phyloP scores from a whole-genome alignment of 2,888 invertebrate species.

The Hoplodrina ambigua region DNA sequence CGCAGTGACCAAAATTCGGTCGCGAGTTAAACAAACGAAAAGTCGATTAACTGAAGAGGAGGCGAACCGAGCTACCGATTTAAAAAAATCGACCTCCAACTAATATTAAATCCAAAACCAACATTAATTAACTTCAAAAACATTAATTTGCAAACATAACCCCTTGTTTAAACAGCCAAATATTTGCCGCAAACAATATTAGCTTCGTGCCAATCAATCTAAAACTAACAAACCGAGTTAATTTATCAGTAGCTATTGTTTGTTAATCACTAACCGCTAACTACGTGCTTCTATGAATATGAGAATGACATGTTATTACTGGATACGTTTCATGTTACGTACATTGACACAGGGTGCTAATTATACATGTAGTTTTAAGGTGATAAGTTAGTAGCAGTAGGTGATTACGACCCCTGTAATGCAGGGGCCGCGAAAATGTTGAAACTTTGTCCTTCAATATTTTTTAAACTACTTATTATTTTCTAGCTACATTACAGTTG shows the following conservation, averaged over 20 bases:
- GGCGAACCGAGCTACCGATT: too few species aligned
- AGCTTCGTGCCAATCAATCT: constrained; percentile 42
- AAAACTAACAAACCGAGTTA: constrained; percentile 39
- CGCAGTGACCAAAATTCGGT: too few species aligned
- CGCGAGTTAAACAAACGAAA: too few species aligned
- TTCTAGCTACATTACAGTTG: neutral
- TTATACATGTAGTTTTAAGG: constrained; percentile 20
- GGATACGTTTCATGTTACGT: neutral
- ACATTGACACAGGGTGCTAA: constrained; percentile 5
- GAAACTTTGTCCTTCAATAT: too few species aligned
- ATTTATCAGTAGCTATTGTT: constrained; percentile 36
- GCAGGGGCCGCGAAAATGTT: too few species aligned
- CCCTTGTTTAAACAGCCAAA: constrained; percentile 26
- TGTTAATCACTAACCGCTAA: constrained; percentile 21
- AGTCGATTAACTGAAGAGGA: too few species aligned
- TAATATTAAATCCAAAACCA: constrained; percentile 7
- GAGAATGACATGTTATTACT: neutral
- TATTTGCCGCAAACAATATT: constrained; percentile 35
- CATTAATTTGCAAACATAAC: constrained; percentile 19
- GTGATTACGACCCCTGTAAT: too few species aligned
- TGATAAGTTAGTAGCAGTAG: neutral
- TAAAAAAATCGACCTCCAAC: too few species aligned
- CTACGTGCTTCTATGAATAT: constrained; percentile 6
- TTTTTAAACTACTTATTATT: too few species aligned
- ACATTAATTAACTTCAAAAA: constrained; percentile 14